Percentiles rank a stretch among this genome's conserved stretches.
phyloP scores from a whole-genome alignment of 1,140 invertebrate genomes.

The Colletes gigas region DNA sequence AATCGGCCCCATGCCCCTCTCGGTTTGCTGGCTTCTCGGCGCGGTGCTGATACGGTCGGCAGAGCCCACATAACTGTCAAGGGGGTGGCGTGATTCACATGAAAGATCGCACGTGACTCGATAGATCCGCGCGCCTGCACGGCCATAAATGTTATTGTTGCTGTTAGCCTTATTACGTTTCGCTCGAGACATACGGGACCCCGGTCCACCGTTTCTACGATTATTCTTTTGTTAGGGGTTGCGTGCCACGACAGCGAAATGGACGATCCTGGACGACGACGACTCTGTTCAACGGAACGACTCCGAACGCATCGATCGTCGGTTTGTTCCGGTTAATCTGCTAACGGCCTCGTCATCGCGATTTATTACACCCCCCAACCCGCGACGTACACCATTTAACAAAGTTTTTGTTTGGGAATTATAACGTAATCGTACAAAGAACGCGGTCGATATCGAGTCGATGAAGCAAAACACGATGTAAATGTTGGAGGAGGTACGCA shows the following conservation, averaged over 20 bases:
- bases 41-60: conserved; percentile 36
- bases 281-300: too few relatives aligned
- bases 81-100: conserved; percentile 42
- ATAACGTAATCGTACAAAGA: too few relatives aligned
- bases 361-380: not conserved
- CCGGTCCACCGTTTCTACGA: not conserved
- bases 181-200: not conserved
- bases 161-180: conserved; percentile 53
- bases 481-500: too few relatives aligned
- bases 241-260: not conserved
- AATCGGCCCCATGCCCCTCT: conserved; percentile 22
- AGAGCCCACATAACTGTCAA: conserved; percentile 53
- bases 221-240: not conserved
- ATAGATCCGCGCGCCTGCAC: conserved; percentile 33
- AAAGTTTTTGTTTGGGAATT: too few relatives aligned
- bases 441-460: too few relatives aligned
- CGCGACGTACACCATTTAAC: too few relatives aligned
- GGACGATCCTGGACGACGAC: not conserved
- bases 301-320: not conserved
- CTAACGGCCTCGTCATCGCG: not conserved
- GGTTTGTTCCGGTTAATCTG: not conserved
- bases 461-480: too few relatives aligned
- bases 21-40: conserved; percentile 22
- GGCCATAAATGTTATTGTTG: conserved; percentile 54
- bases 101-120: conserved; percentile 50